A percentile compares a stretch with the other conserved stretches of the same genome.
These are phyloP conservation scores for Scomber scombrus DNA, from an alignment of 2,113 vertebrate species.

Conservation along the genomic window DNA sequence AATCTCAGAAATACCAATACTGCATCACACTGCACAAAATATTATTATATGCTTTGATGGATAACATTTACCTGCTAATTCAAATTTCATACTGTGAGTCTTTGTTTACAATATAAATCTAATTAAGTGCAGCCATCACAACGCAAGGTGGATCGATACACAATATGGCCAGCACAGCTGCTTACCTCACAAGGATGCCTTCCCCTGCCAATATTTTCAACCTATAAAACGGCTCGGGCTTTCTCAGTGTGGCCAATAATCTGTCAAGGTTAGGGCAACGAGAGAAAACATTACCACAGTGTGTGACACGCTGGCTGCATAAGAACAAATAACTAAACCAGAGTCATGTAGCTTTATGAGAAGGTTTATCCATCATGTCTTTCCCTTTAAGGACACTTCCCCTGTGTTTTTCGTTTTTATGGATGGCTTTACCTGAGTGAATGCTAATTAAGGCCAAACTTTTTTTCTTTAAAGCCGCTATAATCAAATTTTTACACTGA, in stretches of 20 bases:
- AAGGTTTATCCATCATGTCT: constrained; percentile 9
- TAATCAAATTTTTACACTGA: neutral
- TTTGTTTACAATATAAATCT: constrained; percentile 92
- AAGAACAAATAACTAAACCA: constrained; percentile 30
- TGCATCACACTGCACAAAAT: constrained; percentile 77
- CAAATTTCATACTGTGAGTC: constrained; percentile 83
- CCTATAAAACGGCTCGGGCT: constrained; percentile 75
- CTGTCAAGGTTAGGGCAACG: constrained; percentile 80
- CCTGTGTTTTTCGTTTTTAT: neutral
- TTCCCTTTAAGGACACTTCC: constrained; percentile 6
- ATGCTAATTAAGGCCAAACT: neutral
- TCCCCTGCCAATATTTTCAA: constrained; percentile 86
- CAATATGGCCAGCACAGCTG: constrained; percentile 89
- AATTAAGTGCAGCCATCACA: constrained; percentile 86
- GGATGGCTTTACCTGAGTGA: neutral
- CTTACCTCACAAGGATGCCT: constrained; percentile 82
- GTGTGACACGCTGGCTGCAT: constrained; percentile 44
- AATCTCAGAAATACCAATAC: constrained; percentile 80
- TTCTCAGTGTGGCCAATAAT: constrained; percentile 81
- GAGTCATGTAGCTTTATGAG: constrained; percentile 5
- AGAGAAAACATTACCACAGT: constrained; percentile 73
- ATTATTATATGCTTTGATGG: constrained; percentile 85
- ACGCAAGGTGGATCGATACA: constrained; percentile 87
- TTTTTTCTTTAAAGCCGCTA: neutral
- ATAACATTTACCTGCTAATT: constrained; percentile 86